Evolutionary conservation across 2,888 invertebrate genomes (phyloP).

Genomic region (Diarsia mendica): DNA sequence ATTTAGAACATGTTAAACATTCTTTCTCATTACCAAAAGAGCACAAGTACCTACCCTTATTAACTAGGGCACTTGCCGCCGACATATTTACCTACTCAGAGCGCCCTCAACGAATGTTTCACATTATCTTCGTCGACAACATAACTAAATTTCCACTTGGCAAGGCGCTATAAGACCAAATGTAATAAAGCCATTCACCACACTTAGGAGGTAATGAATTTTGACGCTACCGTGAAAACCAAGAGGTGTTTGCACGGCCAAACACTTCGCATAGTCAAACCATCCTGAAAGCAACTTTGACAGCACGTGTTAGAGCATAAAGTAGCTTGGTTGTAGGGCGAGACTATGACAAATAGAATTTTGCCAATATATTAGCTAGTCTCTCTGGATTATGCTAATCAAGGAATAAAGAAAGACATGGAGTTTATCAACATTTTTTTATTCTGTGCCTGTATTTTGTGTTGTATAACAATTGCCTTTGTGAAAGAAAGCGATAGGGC

Average conservation of each 20-base stretch:
- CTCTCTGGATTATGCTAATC: slow-evolving; percentile 44
- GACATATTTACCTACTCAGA: slow-evolving; percentile 36
- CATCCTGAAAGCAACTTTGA: slow-evolving; percentile 36
- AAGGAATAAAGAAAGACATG: slow-evolving; percentile 39
- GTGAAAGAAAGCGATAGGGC: not conserved
- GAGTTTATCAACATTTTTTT: slow-evolving; percentile 11
- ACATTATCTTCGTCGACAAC: slow-evolving; percentile 53
- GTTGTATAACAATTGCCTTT: slow-evolving; percentile 12
- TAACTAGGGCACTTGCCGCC: slow-evolving; percentile 9
- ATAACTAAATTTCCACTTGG: slow-evolving; percentile 57
- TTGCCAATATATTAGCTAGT: slow-evolving; percentile 55
- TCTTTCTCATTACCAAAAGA: slow-evolving; percentile 26
- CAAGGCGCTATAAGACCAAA: slow-evolving; percentile 52
- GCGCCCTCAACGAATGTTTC: slow-evolving; percentile 46
- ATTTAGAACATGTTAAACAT: slow-evolving; percentile 14
- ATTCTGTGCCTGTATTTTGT: slow-evolving; percentile 3
- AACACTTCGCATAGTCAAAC: slow-evolving; percentile 32
- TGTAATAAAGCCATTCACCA: slow-evolving; percentile 64
- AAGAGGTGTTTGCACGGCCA: slow-evolving; percentile 58
- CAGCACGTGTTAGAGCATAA: slow-evolving; percentile 9
- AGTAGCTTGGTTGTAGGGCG: slow-evolving; percentile 6
- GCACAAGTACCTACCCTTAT: not conserved
- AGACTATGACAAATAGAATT: slow-evolving; percentile 57
- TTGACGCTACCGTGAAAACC: slow-evolving; percentile 63
- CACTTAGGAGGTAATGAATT: slow-evolving; percentile 68